These are phyloP conservation scores for Macaria liturata DNA, from an alignment of 2,888 invertebrate genomes.

Conservation along the genomic window DNA sequence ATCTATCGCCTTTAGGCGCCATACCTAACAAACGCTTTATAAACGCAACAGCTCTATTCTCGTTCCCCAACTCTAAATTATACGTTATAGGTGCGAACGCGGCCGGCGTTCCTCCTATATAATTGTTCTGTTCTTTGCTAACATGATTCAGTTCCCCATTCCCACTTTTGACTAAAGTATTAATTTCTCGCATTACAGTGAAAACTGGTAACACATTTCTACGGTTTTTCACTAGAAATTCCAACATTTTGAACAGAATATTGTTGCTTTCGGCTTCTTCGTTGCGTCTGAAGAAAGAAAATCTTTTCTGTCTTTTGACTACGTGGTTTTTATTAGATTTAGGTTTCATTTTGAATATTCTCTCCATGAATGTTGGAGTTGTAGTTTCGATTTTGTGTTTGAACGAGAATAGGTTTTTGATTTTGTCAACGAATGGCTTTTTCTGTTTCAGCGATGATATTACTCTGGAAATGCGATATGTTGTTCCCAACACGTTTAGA, in stretches of 20 bases:
- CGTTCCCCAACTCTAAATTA: conserved; percentile 56
- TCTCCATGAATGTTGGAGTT: conserved; percentile 7
- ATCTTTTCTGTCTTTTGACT: conserved; percentile 54
- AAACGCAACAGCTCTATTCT: conserved; percentile 48
- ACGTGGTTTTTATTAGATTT: conserved; percentile 18
- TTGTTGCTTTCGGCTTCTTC: conserved; percentile 48
- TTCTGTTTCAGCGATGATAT: conserved; percentile 16
- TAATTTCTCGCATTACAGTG: conserved; percentile 63
- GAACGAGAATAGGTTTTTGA: conserved; percentile 12
- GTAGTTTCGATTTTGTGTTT: conserved; percentile 8
- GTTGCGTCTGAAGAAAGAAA: conserved; percentile 45
- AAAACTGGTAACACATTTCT: conserved; percentile 57
- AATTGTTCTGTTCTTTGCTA: conserved; percentile 59
- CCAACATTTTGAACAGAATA: conserved; percentile 53
- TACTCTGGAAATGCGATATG: conserved; percentile 19
- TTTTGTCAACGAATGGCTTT: conserved; percentile 18
- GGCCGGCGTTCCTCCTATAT: conserved; percentile 52
- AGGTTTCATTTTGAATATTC: conserved; percentile 8
- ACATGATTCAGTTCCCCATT: conserved; percentile 60
- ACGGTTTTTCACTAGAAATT: conserved; percentile 55
- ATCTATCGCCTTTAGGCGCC: conserved; percentile 48
- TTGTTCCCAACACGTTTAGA: conserved; percentile 12
- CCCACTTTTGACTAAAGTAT: conserved; percentile 58
- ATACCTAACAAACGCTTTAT: conserved; percentile 59
- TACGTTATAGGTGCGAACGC: conserved; percentile 44